phyloP scores from a whole-genome alignment of 2,797 vertebrate species.

The Hoplostethus mediterraneus region DNA sequence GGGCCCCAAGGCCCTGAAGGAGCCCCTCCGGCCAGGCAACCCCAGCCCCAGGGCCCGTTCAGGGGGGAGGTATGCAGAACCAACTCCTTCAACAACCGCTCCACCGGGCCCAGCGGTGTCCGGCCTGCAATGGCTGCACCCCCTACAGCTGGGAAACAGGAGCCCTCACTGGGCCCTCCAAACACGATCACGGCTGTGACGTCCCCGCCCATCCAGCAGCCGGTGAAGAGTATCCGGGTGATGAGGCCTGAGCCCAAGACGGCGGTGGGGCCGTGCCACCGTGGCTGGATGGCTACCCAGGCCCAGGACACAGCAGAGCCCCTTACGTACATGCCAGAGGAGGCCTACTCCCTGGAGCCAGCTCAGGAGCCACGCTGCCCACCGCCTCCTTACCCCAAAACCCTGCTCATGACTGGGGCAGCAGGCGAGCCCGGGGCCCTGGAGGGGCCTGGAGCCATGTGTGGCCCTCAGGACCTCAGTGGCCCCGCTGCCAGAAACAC shows the following conservation, averaged over 20 bases:
- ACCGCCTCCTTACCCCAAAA: conserved; percentile 95
- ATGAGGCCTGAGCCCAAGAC: conserved; percentile 98
- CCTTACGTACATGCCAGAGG: conserved; percentile 84
- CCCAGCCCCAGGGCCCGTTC: conserved; percentile 88
- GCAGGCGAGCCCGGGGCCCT: conserved; percentile 83
- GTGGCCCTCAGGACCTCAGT: conserved; percentile 77
- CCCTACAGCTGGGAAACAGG: conserved; percentile 81
- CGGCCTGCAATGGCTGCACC: conserved; percentile 83
- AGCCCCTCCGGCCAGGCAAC: conserved; percentile 84
- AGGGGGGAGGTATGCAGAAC: conserved; percentile 91
- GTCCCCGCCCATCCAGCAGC: conserved; percentile 94
- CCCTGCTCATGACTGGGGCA: conserved; percentile 84
- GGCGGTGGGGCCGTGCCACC: conserved; percentile 96
- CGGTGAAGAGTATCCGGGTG: conserved; percentile 96
- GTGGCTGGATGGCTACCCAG: conserved; percentile 91
- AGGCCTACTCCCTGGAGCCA: conserved; percentile 85
- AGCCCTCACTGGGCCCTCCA: conserved; percentile 87
- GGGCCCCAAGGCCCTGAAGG: conserved; percentile 84
- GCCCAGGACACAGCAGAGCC: conserved; percentile 82
- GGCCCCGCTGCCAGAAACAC: conserved; percentile 58
- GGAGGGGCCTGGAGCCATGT: conserved; percentile 84
- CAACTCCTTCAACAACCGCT: conserved; percentile 95
- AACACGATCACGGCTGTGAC: conserved; percentile 96
- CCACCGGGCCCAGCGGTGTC: conserved; percentile 84
- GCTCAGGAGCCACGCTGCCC: conserved; percentile 91